A percentile compares a stretch with the other conserved stretches of the same genome.
phyloP scores from a whole-genome alignment of 1,140 invertebrate species.

The Achatina immaculata region DNA sequence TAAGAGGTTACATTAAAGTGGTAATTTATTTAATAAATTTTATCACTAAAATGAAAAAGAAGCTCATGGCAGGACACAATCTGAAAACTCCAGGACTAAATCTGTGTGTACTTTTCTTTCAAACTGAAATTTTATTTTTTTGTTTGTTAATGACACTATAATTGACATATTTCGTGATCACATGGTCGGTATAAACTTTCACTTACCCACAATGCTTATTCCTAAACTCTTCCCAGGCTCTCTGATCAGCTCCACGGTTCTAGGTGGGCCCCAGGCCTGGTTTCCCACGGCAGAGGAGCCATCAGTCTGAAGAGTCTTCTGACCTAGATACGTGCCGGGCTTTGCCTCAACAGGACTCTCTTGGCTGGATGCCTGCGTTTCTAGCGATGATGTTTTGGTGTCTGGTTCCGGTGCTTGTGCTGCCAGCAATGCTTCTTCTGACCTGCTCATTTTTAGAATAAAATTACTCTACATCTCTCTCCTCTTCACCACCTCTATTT shows the following conservation, averaged over 20 bases:
- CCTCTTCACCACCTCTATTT: too few species aligned
- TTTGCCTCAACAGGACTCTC: neutral
- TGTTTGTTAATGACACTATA: too few species aligned
- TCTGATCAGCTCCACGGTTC: conserved; percentile 80
- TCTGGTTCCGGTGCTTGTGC: neutral
- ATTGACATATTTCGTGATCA: too few species aligned
- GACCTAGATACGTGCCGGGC: conserved; percentile 40
- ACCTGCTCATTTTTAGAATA: neutral
- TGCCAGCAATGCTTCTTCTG: neutral
- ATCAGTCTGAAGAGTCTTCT: conserved; percentile 58
- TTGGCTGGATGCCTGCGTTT: neutral
- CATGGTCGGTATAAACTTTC: too few species aligned
- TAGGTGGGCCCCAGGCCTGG: conserved; percentile 90
- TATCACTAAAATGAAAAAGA: too few species aligned
- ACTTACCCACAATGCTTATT: conserved; percentile 92
- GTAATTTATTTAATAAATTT: too few species aligned
- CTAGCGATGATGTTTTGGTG: conserved; percentile 1
- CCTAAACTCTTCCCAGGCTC: conserved; percentile 83
- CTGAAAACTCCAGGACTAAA: too few species aligned
- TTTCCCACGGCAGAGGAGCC: conserved; percentile 73
- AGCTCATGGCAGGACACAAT: too few species aligned
- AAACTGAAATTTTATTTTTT: too few species aligned
- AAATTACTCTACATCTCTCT: neutral
- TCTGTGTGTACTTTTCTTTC: too few species aligned
- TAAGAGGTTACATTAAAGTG: too few species aligned